These are phyloP conservation scores for Chymomyza caudatula DNA, from an alignment of 2,888 invertebrate genomes.

Conservation along the genomic window DNA sequence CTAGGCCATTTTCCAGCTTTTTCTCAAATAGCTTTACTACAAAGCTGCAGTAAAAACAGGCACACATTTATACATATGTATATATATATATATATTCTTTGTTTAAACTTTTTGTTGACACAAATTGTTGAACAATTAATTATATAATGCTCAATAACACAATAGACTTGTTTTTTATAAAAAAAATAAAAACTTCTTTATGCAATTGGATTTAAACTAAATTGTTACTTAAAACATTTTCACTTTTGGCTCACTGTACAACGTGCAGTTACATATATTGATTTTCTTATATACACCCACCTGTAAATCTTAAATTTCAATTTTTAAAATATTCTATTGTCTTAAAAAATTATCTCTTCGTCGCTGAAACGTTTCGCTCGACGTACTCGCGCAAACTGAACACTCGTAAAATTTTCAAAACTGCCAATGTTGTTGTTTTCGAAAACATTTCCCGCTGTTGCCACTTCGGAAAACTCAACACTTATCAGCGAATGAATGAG, in stretches of 20 bases:
- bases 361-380: conserved; percentile 25
- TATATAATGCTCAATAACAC: conserved; percentile 51
- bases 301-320: conserved; percentile 54
- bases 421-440: conserved; percentile 39
- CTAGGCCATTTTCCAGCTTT: not conserved
- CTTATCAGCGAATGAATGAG: conserved; percentile 46
- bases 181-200: not conserved
- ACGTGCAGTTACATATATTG: not conserved
- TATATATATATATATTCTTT: not conserved
- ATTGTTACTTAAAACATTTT: not conserved
- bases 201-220: not conserved
- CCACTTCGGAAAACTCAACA: conserved; percentile 43
- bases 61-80: no score
- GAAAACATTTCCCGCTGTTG: conserved; percentile 17
- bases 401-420: conserved; percentile 47
- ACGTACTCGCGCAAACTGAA: conserved; percentile 46
- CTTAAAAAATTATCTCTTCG: conserved; percentile 5
- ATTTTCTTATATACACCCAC: conserved; percentile 42
- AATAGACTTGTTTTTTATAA: conserved; percentile 38
- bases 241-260: not conserved
- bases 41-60: not conserved
- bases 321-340: conserved; percentile 27
- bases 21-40: not conserved
- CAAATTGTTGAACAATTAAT: conserved; percentile 31
- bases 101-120: conserved; percentile 37